Evolutionary conservation across 2,888 invertebrate species (phyloP), one percentile per base, ranked within the genome.

Genomic region (Sericinus montela): DNA sequence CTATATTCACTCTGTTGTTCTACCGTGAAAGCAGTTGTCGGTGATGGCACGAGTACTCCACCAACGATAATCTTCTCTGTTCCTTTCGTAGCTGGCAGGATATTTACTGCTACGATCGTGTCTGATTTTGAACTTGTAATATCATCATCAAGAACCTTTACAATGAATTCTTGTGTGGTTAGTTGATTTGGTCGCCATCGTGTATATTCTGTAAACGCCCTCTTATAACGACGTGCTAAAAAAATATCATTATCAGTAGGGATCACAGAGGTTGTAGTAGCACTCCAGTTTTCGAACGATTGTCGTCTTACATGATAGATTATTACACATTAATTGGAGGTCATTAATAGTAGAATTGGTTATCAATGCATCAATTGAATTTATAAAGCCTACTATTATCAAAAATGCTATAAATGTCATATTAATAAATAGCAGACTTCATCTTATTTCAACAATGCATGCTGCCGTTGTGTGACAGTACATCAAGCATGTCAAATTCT

Each of bases 81-180:
- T 32, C 57, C 57, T 51, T 67, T 72, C 11, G 70, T 68, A 11
- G 57, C 32, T 1, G 77, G 68, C 48, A 72, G 67, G 55, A 87
- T 82, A 52, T 86, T 84, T 10, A 86, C 63, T 41, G 81, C 86
- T 34, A 75, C 62, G 19, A 86, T 57, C 57, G 68, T 64, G 38
- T 72, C 71, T 9, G 65, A 49, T 13, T 51, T 66, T 9, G 68
- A 45, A 29, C 75, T 68, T 40, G 75, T 56, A 34, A 75, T 35
- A 25, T 82, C 83, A 29, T 88, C 88, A 52, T 88, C 88, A 49
- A 85, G 74, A 53, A 88, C 78, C 66, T 87, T 81, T n/a, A 88
- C 84, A 53, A 88, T 65, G 53, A 88, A 88, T 55, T 85, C 80
- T 48, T 68, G 69, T 37, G 80, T 73, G 1, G 75, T 70, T 45